phyloP scores from a whole-genome alignment of 2,888 invertebrate genomes.

The Hipparchia sbordonii region DNA sequence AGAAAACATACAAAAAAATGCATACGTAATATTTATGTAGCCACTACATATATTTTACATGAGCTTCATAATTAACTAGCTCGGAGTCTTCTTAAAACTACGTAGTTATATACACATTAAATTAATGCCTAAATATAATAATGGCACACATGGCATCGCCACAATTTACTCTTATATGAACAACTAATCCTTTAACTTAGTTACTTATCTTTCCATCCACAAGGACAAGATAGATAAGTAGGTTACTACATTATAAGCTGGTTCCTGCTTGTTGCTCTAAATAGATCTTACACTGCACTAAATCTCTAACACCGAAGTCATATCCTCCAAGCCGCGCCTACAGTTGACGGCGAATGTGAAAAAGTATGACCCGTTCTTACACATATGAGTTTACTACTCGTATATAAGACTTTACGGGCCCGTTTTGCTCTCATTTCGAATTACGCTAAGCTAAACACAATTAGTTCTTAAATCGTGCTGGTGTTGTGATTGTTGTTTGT shows the following conservation, averaged over 20 bases:
- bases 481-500: constrained; percentile 37
- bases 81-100: no score
- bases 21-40: no score
- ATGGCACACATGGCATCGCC: no score
- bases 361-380: constrained; percentile 81
- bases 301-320: constrained; percentile 18
- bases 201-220: neutral
- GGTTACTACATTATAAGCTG: neutral
- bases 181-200: no score
- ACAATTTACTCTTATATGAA: no score
- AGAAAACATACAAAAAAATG: no score
- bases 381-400: constrained; percentile 73
- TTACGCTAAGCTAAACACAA: constrained; percentile 77
- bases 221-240: neutral
- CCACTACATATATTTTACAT: no score
- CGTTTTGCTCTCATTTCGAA: constrained; percentile 81
- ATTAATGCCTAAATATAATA: no score
- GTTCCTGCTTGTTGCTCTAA: neutral
- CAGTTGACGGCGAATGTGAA: constrained; percentile 74
- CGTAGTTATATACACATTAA: no score
- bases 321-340: constrained; percentile 67
- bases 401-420: constrained; percentile 77
- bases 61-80: no score
- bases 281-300: constrained; percentile 6
- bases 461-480: constrained; percentile 43